A percentile compares a stretch with the other conserved stretches of the same genome.
Evolutionary conservation across 23 tunicate genomes (phyloP).

Genomic region (Phallusia fumigata): DNA sequence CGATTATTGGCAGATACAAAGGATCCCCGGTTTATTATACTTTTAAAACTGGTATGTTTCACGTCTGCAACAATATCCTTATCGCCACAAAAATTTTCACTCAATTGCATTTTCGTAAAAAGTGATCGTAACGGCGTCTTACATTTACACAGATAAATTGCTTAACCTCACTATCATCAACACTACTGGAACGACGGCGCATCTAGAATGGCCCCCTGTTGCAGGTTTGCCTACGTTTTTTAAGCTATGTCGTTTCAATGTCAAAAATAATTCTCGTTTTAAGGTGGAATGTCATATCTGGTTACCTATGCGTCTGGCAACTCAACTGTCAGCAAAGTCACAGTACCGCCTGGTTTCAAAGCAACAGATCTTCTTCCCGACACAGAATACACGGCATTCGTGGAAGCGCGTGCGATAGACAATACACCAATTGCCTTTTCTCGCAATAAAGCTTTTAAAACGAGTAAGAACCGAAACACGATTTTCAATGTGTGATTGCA

Average conservation of each 20-base stretch:
- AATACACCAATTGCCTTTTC: not conserved
- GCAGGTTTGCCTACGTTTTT: not conserved
- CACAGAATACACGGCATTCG: not conserved
- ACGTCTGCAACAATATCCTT: too few species aligned
- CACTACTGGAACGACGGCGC: not conserved
- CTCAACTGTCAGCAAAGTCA: not conserved
- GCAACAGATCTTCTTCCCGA: not conserved
- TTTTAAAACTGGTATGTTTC: not conserved
- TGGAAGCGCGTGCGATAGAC: not conserved
- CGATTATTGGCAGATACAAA: conserved; percentile 8
- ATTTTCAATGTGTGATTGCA: not conserved
- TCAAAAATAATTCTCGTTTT: not conserved
- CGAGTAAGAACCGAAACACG: not conserved
- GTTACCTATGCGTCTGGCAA: not conserved
- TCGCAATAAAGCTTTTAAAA: not conserved
- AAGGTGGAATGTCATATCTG: not conserved
- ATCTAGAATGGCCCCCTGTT: not conserved
- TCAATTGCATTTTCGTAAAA: too few species aligned
- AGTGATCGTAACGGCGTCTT: too few species aligned
- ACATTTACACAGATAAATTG: not conserved
- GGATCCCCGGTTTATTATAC: not conserved
- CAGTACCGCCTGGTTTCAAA: not conserved
- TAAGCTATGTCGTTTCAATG: not conserved
- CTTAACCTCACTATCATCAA: not conserved
- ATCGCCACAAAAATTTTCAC: too few species aligned